Base-by-base conservation (phyloP, 2,888 invertebrate species). In the Melinaea menophilus region DNA sequence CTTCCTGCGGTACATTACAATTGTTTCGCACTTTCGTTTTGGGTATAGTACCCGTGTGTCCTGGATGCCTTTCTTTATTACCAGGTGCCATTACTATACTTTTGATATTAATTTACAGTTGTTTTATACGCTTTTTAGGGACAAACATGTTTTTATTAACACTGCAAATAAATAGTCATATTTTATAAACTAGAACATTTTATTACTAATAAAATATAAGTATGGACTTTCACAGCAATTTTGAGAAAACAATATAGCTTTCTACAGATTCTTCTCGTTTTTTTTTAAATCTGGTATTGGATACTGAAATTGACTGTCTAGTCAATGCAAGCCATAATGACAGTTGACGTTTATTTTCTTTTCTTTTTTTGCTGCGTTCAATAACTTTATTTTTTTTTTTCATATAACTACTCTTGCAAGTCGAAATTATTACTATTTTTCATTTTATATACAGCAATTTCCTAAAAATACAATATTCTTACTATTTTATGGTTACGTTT, bases 31-130 rank as follows among this genome's bases (percentile, higher is more conserved):
- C 88, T 85, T 92, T 93, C 61, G 92, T 90, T 87, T 94, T 94
- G 71, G 94, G 94, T 75, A 94, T 94, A 51, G 94, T 94, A 72
- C 94, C 94, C 74, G 94, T 94, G 75, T 90, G 89, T 75, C 84
- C 81, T 75, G 90, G 82, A 76, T 89, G 88, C 66, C 90, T 81
- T 74, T 90, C 89, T 79, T 90, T 90, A 79, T 88, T 90, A 72
- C 89, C 90, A 81, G 90, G 90, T 81, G 90, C 90, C 90, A 90
- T 90, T 87, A 84, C 78, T 68, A 78, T 74, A 59, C 34, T 35
- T 58, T 58, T 31, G 48, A 22, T 60, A 60, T 22, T 56, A 47
- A 33, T 59, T 51, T 31, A 51, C 55, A 59, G 59, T 45, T 62
- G 65, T 64, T 63, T 65, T 55, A 61, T 58, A 54, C 56, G 63